Base-by-base conservation (phyloP, 2,888 invertebrate species). In the Heterodera filipjevi region DNA sequence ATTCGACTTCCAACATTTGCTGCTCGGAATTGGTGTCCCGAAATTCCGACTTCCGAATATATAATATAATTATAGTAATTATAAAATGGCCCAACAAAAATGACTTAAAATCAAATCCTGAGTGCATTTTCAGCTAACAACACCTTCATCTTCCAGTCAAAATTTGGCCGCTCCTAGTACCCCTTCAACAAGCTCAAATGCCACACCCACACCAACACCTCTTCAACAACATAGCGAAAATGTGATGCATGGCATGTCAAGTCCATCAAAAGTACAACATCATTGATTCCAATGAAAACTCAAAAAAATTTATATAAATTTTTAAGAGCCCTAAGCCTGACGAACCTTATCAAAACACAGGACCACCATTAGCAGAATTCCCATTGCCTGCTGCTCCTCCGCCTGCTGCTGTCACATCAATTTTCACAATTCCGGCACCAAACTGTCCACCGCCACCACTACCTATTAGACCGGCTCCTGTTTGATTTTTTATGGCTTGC, bases 131-230 rank as follows among this genome's bases (percentile, higher is more conserved):
- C 39, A 86, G 86, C 66, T 78, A 16, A 72, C 75, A n/a, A 87
- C 86, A 0, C 86, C 86, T 16, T 87, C 86, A 2, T 79, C 82
- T 16, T 86, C 86, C 5, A 71, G 71, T 10, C 82, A 81, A 59
- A 86, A 80, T 46, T 44, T 75, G 19, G 79, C 79, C 22, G 75
- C 75, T n/a, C 64, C 68, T 32, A 78, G 75, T 39, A 80, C 78
- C 30, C 77, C 78, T 8, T 78, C 80, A n/a, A 73, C 64, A 2
- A 46, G 46, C 46, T 64, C 73, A 44, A 44, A 59, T n/a, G 14
- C 49, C 5, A 27, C 33, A 5, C 59, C 59, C 10, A 49, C 73
- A 73, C n/a, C 33, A 35, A 35, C 44, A n/a, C n/a, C n/a, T n/a
- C 2, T 14, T 6, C 16, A 44, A 10, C 49, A 22, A 1, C 59